Percentiles rank a stretch among this genome's conserved stretches.
Evolutionary conservation across 2,888 invertebrate species (phyloP).

Genomic region (Lasioglossum figueresi): DNA sequence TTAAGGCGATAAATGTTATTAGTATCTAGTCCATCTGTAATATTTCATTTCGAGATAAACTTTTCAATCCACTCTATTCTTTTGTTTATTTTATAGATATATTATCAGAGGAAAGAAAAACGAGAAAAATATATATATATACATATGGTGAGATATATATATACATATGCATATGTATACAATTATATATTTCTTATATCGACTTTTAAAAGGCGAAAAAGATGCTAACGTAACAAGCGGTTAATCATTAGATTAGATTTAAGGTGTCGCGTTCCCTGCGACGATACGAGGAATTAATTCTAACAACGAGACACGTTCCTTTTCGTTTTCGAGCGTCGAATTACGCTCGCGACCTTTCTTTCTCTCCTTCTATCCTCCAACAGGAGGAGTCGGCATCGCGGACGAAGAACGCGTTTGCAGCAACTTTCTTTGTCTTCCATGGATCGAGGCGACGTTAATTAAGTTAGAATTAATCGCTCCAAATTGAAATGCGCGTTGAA

Average conservation of each 20-base stretch:
- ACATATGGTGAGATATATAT: constrained; percentile 56
- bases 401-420: constrained; percentile 16
- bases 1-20: constrained; percentile 73
- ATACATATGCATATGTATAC: constrained; percentile 42
- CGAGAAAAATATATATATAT: constrained; percentile 50
- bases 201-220: constrained; percentile 58
- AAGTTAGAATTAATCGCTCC: constrained; percentile 44
- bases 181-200: constrained; percentile 72
- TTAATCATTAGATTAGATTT: constrained; percentile 46
- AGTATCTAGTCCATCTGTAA: constrained; percentile 76
- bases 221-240: constrained; percentile 54
- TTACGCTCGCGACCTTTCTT: neutral
- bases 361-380: constrained; percentile 3
- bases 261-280: constrained; percentile 45
- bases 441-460: constrained; percentile 32
- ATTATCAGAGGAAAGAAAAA: constrained; percentile 43
- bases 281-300: constrained; percentile 39
- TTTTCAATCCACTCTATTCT: constrained; percentile 30
- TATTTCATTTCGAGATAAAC: constrained; percentile 62
- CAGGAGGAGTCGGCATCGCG: constrained; percentile 5
- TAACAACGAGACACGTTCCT: constrained; percentile 6
- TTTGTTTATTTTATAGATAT: constrained; percentile 33
- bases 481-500: neutral
- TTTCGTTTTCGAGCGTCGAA: neutral
- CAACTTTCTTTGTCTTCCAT: constrained; percentile 52